Conservation (phyloP, 1,140 invertebrate genomes). For the Paraescarpia echinospica region DNA sequence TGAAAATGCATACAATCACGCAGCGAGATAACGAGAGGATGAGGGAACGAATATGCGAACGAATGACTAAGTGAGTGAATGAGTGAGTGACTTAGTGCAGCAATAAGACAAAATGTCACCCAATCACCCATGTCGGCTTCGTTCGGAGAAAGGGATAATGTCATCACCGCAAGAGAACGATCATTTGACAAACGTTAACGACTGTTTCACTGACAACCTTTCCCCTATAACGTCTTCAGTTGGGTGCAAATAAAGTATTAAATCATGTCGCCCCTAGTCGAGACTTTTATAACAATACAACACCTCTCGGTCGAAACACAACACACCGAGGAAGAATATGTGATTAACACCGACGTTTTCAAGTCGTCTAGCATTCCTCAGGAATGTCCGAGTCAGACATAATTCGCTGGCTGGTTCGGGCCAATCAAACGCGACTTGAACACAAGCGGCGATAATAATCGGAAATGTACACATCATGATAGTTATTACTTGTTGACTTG, state of each 20-base stretch:
- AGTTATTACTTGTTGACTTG: not conserved
- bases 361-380: not conserved
- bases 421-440: not conserved
- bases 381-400: not conserved
- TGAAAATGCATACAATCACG: no score
- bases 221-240: not conserved
- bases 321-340: not conserved
- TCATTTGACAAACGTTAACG: not conserved
- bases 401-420: not conserved
- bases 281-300: not conserved
- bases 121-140: no score
- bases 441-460: not conserved
- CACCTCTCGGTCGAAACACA: not conserved
- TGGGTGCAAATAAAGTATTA: not conserved
- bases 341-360: not conserved
- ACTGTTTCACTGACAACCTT: not conserved
- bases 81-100: no score
- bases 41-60: no score
- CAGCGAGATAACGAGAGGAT: no score
- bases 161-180: no score
- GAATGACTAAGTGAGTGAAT: no score
- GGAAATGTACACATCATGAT: not conserved
- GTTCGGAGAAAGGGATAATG: no score
- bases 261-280: not conserved
- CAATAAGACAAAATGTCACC: no score